These are phyloP conservation scores for Volucella inflata DNA, from an alignment of 2,888 invertebrate species.

Conservation along the genomic window DNA sequence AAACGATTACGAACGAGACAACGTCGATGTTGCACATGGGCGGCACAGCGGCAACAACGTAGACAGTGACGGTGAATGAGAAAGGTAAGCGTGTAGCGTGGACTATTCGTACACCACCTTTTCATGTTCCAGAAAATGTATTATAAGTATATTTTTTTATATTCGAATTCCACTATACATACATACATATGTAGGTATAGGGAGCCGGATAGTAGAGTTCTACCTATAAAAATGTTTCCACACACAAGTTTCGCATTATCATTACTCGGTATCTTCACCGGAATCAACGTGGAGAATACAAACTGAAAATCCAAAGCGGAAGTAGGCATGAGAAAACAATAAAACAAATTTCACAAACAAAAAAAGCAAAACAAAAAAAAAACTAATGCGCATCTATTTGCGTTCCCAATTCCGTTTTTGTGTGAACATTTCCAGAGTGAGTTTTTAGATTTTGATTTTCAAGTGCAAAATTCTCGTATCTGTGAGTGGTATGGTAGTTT, in stretches of 20 bases:
- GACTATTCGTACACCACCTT: background rate
- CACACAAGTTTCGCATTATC: slow-evolving; percentile 46
- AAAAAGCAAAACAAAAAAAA: slow-evolving; percentile 40
- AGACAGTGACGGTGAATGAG: background rate
- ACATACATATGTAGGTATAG: slow-evolving; percentile 1
- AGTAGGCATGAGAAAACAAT: slow-evolving; percentile 58
- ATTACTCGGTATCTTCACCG: slow-evolving; percentile 33
- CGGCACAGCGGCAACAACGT: background rate
- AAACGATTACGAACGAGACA: slow-evolving; percentile 20
- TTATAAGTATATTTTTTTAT: background rate
- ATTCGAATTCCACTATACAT: slow-evolving; percentile 23
- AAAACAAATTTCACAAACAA: slow-evolving; percentile 22
- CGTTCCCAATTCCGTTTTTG: slow-evolving; percentile 32
- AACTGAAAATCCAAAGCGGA: slow-evolving; percentile 49
- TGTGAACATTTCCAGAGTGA: slow-evolving; percentile 4
- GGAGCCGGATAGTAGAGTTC: slow-evolving; percentile 8
- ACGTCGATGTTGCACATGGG: slow-evolving; percentile 32
- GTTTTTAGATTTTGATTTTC: slow-evolving; percentile 33
- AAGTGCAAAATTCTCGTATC: slow-evolving; percentile 16
- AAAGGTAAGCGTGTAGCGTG: slow-evolving; percentile 17
- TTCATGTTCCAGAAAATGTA: slow-evolving; percentile 42
- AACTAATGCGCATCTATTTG: slow-evolving; percentile 56
- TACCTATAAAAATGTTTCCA: slow-evolving; percentile 37
- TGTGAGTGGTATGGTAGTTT: background rate
- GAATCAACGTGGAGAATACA: slow-evolving; percentile 32